phyloP scores from a whole-genome alignment of 2,797 vertebrate genomes.

The Alca torda region DNA sequence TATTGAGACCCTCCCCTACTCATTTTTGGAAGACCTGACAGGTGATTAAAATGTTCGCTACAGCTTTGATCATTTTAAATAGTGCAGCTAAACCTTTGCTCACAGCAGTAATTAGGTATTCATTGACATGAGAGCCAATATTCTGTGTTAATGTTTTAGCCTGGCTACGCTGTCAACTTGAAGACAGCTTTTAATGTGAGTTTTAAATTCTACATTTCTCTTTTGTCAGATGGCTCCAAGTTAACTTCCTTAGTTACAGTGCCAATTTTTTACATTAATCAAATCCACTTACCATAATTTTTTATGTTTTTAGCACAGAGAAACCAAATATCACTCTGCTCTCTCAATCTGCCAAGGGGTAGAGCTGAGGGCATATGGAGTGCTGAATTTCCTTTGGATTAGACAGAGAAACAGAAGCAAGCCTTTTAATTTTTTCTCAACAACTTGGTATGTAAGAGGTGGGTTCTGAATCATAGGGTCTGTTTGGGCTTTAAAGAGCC shows the following conservation, averaged over 20 bases:
- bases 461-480: background rate
- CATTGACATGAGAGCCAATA: background rate
- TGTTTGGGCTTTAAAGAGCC: background rate
- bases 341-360: background rate
- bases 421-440: background rate
- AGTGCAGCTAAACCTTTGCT: background rate
- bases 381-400: background rate
- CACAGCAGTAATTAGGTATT: conserved; percentile 16
- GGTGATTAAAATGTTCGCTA: conserved; percentile 24
- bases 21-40: background rate
- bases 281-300: background rate
- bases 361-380: background rate
- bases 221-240: background rate
- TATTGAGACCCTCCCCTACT: background rate
- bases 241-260: background rate
- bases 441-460: background rate
- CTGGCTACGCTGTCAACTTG: background rate
- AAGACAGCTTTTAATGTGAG: conserved; percentile 7
- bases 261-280: background rate
- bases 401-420: background rate
- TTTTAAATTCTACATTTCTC: conserved; percentile 2
- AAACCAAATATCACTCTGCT: background rate
- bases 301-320: background rate
- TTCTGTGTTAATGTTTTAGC: background rate
- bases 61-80: background rate